These are phyloP conservation scores for Agonopterix subpropinquella DNA, from an alignment of 2,888 invertebrate species.

Conservation along the genomic window DNA sequence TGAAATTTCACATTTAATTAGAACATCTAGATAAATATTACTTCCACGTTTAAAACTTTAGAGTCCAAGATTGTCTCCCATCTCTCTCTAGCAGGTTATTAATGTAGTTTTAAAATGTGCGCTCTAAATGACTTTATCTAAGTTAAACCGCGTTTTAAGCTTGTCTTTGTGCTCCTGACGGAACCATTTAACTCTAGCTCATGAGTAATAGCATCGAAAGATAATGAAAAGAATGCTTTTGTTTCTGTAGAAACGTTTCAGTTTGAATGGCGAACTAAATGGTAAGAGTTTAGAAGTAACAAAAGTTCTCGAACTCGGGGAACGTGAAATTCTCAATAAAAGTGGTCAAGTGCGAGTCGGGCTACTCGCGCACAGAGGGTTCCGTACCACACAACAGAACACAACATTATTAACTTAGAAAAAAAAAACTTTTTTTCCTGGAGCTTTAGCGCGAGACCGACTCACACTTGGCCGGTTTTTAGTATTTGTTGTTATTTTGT, in stretches of 20 bases:
- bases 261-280: too few relatives aligned
- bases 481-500: too few relatives aligned
- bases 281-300: too few relatives aligned
- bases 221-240: conserved; percentile 13
- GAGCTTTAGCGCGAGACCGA: too few relatives aligned
- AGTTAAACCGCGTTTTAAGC: conserved; percentile 52
- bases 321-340: too few relatives aligned
- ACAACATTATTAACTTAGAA: too few relatives aligned
- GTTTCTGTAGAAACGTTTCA: neutral
- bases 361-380: too few relatives aligned
- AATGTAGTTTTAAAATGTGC: conserved; percentile 69
- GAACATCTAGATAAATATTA: conserved; percentile 10
- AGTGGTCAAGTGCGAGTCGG: too few relatives aligned
- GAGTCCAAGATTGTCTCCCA: conserved; percentile 41
- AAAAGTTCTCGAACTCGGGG: too few relatives aligned
- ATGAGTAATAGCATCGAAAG: conserved; percentile 27
- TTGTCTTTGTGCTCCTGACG: conserved; percentile 55
- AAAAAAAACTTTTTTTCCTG: too few relatives aligned
- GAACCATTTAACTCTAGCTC: conserved; percentile 45
- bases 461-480: too few relatives aligned
- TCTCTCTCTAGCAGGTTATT: conserved; percentile 49
- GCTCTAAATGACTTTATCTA: conserved; percentile 55
- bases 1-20: neutral
- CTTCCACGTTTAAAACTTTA: conserved; percentile 35
- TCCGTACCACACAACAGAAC: too few relatives aligned